Base-by-base conservation (phyloP, 1,140 invertebrate genomes). In the Argopecten irradians region DNA sequence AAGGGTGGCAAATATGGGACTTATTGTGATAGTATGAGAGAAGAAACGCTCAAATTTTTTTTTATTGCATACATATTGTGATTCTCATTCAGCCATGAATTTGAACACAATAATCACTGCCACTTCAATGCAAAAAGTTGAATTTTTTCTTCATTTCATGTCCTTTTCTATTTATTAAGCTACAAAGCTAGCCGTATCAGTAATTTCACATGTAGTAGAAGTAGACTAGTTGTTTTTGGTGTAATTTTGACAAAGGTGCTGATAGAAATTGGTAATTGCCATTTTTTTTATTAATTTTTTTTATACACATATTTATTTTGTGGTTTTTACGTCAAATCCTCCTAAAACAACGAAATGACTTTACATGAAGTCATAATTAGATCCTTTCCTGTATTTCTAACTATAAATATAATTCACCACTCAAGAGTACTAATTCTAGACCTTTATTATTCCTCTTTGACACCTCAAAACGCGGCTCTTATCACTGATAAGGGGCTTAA, bases 91-190 rank as follows among this genome's bases (percentile, higher is more conserved):
- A 83, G 86, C 55, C 86, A 41, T 86, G 83, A 88, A 43, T 43
- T 43, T n/a, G 32, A 88, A 82, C 84, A 84, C 83, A 83, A 41
- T 85, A 33, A 83, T 85, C 87, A 92, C 90, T 92, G 92, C 92
- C 91, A 90, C 91, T 92, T 93, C 92, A 93, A 92, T 92, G 91
- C 91, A 92, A 91, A 46, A 39, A 14, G 35, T 46, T n/a, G 19
- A 85, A 28, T 85, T 86, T 86, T 35, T 41, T 86, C 84, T n/a
- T 41, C 32, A 43, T 86, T 86, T 86, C 32, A 39, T 86, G 14
- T 36, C 19, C 14, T 86, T 86, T 88, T 28, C 84, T 88, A 83
- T 84, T n/a, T 46, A 46, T 87, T 34, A 39, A 39, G 43, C 71
- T 83, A 85, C 34, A 36, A 88, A n/a, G 83, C 85, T 83, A 36